These are phyloP conservation scores for Lerista edwardsae DNA, from an alignment of 2,797 vertebrate genomes.

Conservation along the genomic window DNA sequence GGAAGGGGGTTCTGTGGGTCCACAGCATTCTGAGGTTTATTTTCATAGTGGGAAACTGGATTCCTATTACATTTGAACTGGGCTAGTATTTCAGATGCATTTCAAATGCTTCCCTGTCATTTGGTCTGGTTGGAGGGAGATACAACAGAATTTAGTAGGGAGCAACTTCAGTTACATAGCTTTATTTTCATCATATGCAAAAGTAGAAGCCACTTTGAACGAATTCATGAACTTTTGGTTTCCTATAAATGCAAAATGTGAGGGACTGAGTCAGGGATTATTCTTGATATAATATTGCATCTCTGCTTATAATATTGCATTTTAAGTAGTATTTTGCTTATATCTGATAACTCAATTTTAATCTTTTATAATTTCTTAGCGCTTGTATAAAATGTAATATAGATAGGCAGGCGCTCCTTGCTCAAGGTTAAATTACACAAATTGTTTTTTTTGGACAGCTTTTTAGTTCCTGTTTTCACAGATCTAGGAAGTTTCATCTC, in stretches of 20 bases:
- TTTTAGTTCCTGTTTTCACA: not conserved
- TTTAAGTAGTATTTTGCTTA: not conserved
- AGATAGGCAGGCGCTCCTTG: no score
- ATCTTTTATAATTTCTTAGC: not conserved
- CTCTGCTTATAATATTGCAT: not conserved
- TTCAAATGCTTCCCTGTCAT: not conserved
- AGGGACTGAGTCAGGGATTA: no score
- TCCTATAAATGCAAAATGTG: no score
- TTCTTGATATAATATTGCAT: no score
- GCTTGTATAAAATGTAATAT: no score
- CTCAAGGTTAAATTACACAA: no score
- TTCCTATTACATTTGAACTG: no score
- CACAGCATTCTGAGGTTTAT: no score
- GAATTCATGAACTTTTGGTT: not conserved
- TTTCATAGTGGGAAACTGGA: no score
- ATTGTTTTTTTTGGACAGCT: no score
- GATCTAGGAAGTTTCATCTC: not conserved
- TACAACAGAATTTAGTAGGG: not conserved
- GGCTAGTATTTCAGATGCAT: not conserved
- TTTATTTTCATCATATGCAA: conserved; percentile 5
- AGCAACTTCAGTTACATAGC: not conserved
- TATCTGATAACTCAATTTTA: not conserved
- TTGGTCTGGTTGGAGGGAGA: not conserved
- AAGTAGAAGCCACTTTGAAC: not conserved
- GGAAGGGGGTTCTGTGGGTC: no score